A percentile compares a stretch with the other conserved stretches of the same genome.
phyloP scores from a whole-genome alignment of 2,797 vertebrate species.

The Ctenosaura bakeri region DNA sequence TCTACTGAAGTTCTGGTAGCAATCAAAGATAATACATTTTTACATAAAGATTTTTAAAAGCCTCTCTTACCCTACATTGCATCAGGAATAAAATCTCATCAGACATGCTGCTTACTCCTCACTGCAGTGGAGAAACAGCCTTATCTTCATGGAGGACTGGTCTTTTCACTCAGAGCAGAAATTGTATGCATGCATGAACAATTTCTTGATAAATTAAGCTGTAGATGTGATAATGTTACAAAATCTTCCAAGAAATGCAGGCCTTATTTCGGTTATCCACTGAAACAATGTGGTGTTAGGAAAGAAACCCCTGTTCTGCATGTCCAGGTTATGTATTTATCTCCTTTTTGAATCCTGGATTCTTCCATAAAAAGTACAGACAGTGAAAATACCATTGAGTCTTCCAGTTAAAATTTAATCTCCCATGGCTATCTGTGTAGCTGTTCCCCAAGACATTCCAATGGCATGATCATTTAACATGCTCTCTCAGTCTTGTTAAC shows the following conservation, averaged over 20 bases:
- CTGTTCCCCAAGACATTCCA: conserved; percentile 70
- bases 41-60: conserved; percentile 54
- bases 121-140: conserved; percentile 75
- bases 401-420: conserved; percentile 36
- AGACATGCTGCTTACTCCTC: conserved; percentile 86
- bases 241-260: conserved; percentile 56
- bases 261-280: conserved; percentile 72
- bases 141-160: conserved; percentile 80
- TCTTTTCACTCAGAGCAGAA: conserved; percentile 67
- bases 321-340: conserved; percentile 69
- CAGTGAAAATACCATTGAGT: conserved; percentile 53
- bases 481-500: conserved; percentile 62
- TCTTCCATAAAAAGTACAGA: conserved; percentile 44
- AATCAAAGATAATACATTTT: conserved; percentile 50
- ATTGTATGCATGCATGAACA: conserved; percentile 59
- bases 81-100: conserved; percentile 85
- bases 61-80: conserved; percentile 87
- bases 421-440: conserved; percentile 61
- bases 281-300: conserved; percentile 53
- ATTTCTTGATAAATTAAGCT: conserved; percentile 67
- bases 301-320: conserved; percentile 57
- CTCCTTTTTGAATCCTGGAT: conserved; percentile 61
- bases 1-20: conserved; percentile 52
- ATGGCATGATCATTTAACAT: conserved; percentile 63
- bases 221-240: conserved; percentile 52